Evolutionary conservation across 2,113 vertebrate species (phyloP), one percentile per base, ranked within the genome.

Genomic region (Syrmaticus mikado): DNA sequence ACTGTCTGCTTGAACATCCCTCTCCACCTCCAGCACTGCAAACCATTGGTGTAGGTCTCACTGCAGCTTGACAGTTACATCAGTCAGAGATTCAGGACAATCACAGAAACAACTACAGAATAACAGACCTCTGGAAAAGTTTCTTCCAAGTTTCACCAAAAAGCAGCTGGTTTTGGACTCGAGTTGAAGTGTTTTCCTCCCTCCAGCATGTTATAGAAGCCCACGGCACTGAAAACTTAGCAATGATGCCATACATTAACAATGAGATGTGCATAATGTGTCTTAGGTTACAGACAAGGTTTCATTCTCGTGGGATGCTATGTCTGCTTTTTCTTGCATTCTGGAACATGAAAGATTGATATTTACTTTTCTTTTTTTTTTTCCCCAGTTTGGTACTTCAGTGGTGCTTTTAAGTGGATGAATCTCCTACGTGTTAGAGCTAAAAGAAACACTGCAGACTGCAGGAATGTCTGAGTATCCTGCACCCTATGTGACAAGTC

Each of bases 21-120:
- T 50, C 85, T 9, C 40, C 34, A 32, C 19, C 41, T 38, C 25
- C 32, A 19, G 41, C 55, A 66, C 43, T 40, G 17, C 45, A 52
- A 79, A 0, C 10, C 6, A 48, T 15, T 66, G 28, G 1, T 2
- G 15, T 1, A 62, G 34, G 72, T 20, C 7, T 10, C 50, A 25
- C 32, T 2, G 18, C 41, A 45, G n/a, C 41, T 2, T 19, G 13
- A 13, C 13, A 81, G 57, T 11, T 73, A 19, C 13, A 62, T 64
- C 70, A 58, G 2, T 3, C 46, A 50, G 20, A 92, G 50, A 45
- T 74, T 52, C 46, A 30, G 40, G 27, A 70, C 11, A 64, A 1
- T 5, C 3, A 8, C 32, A 62, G 0, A 32, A 32, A 43, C 11
- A 60, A 65, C 3, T 32, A 79, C 5, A 11, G 53, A 62, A 92